A percentile compares a stretch with the other conserved stretches of the same genome.
These are phyloP conservation scores for Canis aureus DNA, from an alignment of 2,113 vertebrate species.

Conservation along the genomic window DNA sequence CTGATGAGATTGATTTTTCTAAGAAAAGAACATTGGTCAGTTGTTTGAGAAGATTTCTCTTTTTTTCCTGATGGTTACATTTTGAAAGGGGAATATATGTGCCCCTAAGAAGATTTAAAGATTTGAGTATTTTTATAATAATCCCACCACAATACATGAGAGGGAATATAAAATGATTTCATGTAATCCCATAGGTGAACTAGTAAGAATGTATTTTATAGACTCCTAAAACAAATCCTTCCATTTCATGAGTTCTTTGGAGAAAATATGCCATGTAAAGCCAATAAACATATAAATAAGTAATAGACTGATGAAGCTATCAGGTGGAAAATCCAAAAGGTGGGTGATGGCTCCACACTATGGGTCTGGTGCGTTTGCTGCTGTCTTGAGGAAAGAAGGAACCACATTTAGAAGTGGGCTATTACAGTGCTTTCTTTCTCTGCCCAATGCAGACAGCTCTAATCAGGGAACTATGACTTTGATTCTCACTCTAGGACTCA, in stretches of 20 bases:
- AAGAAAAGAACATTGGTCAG: slow-evolving; percentile 69
- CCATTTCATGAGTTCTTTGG: slow-evolving; percentile 57
- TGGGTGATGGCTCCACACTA: neutral
- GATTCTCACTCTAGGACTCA: neutral
- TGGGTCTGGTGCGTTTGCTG: neutral
- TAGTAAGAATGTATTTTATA: slow-evolving; percentile 52
- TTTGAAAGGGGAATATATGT: slow-evolving; percentile 27
- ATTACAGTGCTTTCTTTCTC: neutral
- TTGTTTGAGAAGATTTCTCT: slow-evolving; percentile 54
- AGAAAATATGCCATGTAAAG: slow-evolving; percentile 56
- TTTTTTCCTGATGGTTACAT: neutral
- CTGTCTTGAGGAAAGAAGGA: slow-evolving; percentile 35
- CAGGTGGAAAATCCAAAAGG: slow-evolving; percentile 33
- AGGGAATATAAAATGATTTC: slow-evolving; percentile 53
- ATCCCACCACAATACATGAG: slow-evolving; percentile 42
- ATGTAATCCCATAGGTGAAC: slow-evolving; percentile 56
- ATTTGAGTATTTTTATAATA: slow-evolving; percentile 68
- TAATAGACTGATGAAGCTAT: slow-evolving; percentile 27
- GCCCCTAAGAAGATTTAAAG: slow-evolving; percentile 57
- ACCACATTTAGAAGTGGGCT: neutral
- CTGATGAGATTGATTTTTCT: slow-evolving; percentile 78
- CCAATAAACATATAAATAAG: slow-evolving; percentile 71
- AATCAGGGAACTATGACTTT: neutral
- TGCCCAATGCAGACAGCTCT: neutral
- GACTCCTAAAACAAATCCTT: slow-evolving; percentile 65